These are phyloP conservation scores for Drosophila santomea DNA, from an alignment of 1,140 invertebrate genomes.

Conservation along the genomic window DNA sequence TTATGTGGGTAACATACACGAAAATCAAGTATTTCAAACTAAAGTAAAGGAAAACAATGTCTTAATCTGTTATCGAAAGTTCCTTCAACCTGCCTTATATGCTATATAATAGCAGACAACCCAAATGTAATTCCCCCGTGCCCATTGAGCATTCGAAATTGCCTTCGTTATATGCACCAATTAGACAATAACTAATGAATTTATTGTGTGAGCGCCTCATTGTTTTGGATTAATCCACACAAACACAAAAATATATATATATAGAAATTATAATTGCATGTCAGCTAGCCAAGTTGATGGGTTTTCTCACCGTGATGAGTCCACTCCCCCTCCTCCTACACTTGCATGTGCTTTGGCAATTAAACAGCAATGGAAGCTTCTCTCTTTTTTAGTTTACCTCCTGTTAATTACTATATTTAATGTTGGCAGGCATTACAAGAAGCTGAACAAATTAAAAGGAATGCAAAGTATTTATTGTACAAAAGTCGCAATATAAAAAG, in stretches of 20 bases:
- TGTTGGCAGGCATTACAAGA: slow-evolving; percentile 43
- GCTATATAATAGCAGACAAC: slow-evolving; percentile 2
- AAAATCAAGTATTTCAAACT: slow-evolving; percentile 13
- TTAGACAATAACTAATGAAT: slow-evolving; percentile 81
- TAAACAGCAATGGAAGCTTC: slow-evolving; percentile 65
- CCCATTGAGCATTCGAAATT: slow-evolving; percentile 45
- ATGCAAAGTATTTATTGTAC: slow-evolving; percentile 70
- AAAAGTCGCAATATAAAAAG: slow-evolving; percentile 14
- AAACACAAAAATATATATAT: slow-evolving; percentile 1
- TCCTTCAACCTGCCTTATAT: slow-evolving; percentile 29
- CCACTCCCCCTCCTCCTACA: slow-evolving; percentile 26
- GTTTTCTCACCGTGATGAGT: slow-evolving; percentile 62
- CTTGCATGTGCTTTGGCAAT: slow-evolving; percentile 71
- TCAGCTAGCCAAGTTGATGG: slow-evolving; percentile 40
- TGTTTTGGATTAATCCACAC: slow-evolving; percentile 27
- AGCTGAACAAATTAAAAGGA: slow-evolving; percentile 59
- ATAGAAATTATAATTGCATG: slow-evolving; percentile 73
- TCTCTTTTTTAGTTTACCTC: slow-evolving; percentile 47
- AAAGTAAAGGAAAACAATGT: slow-evolving; percentile 34
- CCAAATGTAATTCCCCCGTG: slow-evolving; percentile 17
- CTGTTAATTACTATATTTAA: slow-evolving; percentile 73
- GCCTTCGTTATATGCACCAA: slow-evolving; percentile 78
- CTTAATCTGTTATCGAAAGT: slow-evolving; percentile 22
- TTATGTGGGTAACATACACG: slow-evolving; percentile 19
- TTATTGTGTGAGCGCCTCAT: slow-evolving; percentile 63